Conservation (phyloP, 2,113 vertebrate genomes). For the Mormoops blainvillei region DNA sequence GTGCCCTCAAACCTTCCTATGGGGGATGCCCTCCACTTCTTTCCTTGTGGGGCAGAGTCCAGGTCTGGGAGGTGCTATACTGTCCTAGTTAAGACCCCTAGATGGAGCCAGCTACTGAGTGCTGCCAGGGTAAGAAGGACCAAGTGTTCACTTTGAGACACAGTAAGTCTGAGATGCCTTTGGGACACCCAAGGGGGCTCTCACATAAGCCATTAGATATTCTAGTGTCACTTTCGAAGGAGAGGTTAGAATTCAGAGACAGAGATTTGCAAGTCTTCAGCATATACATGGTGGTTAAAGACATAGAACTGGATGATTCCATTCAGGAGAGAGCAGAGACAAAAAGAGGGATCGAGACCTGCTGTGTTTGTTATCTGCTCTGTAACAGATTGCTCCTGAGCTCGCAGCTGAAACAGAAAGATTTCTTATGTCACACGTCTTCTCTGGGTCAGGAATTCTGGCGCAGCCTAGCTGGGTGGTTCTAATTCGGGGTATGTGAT, state of each 20-base stretch:
- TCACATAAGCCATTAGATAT: background rate
- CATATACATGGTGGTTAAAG: background rate
- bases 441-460: background rate
- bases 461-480: background rate
- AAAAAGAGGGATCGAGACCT: background rate
- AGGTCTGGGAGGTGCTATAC: background rate
- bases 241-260: background rate
- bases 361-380: background rate
- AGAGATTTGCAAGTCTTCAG: background rate
- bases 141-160: background rate
- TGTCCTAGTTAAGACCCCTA: background rate
- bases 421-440: background rate
- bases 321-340: background rate
- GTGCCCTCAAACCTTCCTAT: background rate
- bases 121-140: too few species aligned
- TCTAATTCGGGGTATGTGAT: background rate
- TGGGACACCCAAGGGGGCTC: background rate
- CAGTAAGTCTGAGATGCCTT: background rate
- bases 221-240: background rate
- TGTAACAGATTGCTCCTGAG: background rate
- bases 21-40: background rate
- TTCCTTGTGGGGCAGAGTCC: background rate
- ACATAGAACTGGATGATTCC: background rate
- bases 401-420: background rate
- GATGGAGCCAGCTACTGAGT: background rate